These are phyloP conservation scores for Chelidonichthys spinosus DNA, from an alignment of 2,797 vertebrate genomes.

Conservation along the genomic window DNA sequence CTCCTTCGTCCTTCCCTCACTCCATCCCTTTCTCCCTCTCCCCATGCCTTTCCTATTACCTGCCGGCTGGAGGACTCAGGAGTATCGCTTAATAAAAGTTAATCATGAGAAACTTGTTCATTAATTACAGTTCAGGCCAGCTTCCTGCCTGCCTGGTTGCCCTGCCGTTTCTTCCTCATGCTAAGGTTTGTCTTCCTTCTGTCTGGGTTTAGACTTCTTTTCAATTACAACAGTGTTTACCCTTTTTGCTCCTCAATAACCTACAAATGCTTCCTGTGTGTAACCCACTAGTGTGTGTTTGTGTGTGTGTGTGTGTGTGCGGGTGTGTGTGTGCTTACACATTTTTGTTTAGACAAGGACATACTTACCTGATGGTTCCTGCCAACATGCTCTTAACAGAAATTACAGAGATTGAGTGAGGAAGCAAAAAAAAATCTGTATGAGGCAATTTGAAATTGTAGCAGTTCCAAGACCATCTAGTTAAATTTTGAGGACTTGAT, in stretches of 20 bases:
- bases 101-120: slow-evolving; percentile 88
- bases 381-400: slow-evolving; percentile 4
- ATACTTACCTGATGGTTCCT: not conserved
- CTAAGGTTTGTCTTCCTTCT: slow-evolving; percentile 40
- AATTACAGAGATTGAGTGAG: not conserved
- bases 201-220: slow-evolving; percentile 18
- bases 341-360: not conserved
- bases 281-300: not conserved
- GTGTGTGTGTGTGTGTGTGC: too few relatives aligned
- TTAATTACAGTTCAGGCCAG: slow-evolving; percentile 83
- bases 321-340: too few relatives aligned
- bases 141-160: slow-evolving; percentile 66
- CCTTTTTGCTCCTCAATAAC: not conserved
- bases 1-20: slow-evolving; percentile 74
- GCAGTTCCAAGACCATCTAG: not conserved
- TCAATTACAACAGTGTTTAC: slow-evolving; percentile 3
- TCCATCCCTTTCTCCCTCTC: slow-evolving; percentile 68
- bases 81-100: slow-evolving; percentile 87
- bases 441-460: not conserved
- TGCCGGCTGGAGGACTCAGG: slow-evolving; percentile 81
- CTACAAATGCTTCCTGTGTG: slow-evolving; percentile 4
- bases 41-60: slow-evolving; percentile 81
- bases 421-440: slow-evolving; percentile 9
- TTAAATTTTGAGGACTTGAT: slow-evolving; percentile 15
- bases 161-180: slow-evolving; percentile 36